Percentiles rank a stretch among this genome's conserved stretches.
Evolutionary conservation across 2,888 invertebrate species (phyloP).

Genomic region (Saturnia japonica): DNA sequence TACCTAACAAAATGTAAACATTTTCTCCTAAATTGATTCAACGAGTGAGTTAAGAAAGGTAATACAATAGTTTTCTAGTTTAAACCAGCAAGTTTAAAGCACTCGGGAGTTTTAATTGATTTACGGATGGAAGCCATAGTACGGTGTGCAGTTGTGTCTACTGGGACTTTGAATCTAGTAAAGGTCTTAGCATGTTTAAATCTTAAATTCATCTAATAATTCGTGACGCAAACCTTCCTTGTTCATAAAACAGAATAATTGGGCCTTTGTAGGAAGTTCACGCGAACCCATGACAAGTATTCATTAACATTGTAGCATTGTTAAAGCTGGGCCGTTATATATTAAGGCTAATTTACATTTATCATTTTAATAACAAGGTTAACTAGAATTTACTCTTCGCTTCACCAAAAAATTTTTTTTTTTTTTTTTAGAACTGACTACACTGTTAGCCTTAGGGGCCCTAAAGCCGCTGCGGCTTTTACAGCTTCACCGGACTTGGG

Average conservation of each 20-base stretch:
- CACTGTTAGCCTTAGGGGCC: too few species aligned
- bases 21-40: conserved; percentile 14
- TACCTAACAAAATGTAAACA: neutral
- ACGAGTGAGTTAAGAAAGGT: conserved; percentile 27
- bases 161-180: neutral
- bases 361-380: neutral
- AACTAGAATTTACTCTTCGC: neutral
- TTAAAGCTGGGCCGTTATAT: neutral
- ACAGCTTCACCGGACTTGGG: too few species aligned
- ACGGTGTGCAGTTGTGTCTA: conserved; percentile 10
- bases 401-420: neutral
- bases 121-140: conserved; percentile 47
- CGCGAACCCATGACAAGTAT: neutral
- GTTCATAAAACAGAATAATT: conserved; percentile 3
- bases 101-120: conserved; percentile 65
- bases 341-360: neutral
- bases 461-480: too few species aligned
- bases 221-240: conserved; percentile 1
- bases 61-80: conserved; percentile 43
- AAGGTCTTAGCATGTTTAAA: neutral
- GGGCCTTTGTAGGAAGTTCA: neutral
- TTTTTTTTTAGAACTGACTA: too few species aligned
- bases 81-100: conserved; percentile 35
- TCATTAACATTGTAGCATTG: neutral
- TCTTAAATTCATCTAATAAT: neutral